phyloP scores from a whole-genome alignment of 2,888 invertebrate species.

The Polia nebulosa region DNA sequence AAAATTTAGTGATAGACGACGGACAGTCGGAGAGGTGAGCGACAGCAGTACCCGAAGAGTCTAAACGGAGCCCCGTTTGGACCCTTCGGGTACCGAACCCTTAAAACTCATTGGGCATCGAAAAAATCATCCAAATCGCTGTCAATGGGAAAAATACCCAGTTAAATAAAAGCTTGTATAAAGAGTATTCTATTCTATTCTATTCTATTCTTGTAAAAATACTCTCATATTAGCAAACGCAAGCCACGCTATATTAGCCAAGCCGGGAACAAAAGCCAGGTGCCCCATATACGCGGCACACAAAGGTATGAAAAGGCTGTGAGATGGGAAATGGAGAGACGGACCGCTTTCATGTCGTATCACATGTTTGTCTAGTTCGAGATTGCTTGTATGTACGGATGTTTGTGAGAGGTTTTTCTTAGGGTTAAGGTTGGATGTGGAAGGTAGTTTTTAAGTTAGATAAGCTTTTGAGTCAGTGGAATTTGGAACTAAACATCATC shows the following conservation, averaged over 20 bases:
- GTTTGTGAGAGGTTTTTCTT: slow-evolving; percentile 13
- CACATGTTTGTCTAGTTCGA: slow-evolving; percentile 60
- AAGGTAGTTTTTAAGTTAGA: background rate
- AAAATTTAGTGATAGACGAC: too few relatives aligned
- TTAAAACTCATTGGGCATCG: too few relatives aligned
- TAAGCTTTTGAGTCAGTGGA: background rate
- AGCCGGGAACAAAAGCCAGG: slow-evolving; percentile 61
- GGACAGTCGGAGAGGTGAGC: too few relatives aligned
- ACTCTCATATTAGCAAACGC: slow-evolving; percentile 9
- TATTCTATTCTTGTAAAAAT: slow-evolving; percentile 35
- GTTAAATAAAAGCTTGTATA: too few relatives aligned
- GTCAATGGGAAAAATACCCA: too few relatives aligned
- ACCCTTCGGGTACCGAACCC: too few relatives aligned
- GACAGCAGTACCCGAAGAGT: too few relatives aligned
- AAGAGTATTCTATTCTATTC: too few relatives aligned
- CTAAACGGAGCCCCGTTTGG: too few relatives aligned
- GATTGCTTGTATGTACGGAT: slow-evolving; percentile 14
- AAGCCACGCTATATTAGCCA: slow-evolving; percentile 55
- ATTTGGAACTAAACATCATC: too few relatives aligned
- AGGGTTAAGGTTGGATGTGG: slow-evolving; percentile 5
- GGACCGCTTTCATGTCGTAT: slow-evolving; percentile 44
- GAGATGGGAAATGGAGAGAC: slow-evolving; percentile 53
- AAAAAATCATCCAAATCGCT: too few relatives aligned
- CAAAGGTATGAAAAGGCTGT: slow-evolving; percentile 61
- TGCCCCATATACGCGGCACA: slow-evolving; percentile 61